phyloP scores from a whole-genome alignment of 2,797 vertebrate genomes.

The Cichlasoma orientale region DNA sequence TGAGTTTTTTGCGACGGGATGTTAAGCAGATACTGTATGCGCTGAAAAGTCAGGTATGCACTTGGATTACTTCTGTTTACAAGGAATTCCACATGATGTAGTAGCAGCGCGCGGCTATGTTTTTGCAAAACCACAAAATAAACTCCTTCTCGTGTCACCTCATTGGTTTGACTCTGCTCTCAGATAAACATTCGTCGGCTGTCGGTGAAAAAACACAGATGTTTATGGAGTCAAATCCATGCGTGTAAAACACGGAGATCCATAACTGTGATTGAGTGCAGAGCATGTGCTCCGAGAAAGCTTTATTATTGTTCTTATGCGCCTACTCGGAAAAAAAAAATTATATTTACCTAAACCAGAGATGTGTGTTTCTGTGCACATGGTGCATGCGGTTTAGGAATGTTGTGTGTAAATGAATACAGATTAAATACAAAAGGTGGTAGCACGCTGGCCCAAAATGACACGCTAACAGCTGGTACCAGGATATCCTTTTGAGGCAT shows the following conservation, averaged over 20 bases:
- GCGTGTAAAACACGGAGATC: conserved; percentile 43
- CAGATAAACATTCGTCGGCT: conserved; percentile 10
- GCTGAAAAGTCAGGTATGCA: conserved; percentile 44
- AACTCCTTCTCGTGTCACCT: conserved; percentile 30
- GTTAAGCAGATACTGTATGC: conserved; percentile 23
- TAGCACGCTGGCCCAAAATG: not conserved
- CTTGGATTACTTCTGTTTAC: conserved; percentile 51
- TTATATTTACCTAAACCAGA: conserved; percentile 2
- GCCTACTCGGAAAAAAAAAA: conserved; percentile 9
- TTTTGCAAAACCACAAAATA: conserved; percentile 43
- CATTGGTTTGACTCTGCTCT: conserved; percentile 3
- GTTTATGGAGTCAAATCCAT: conserved; percentile 51
- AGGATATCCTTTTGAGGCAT: conserved; percentile 20
- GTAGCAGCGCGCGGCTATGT: conserved; percentile 13
- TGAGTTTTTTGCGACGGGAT: not conserved
- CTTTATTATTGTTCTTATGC: conserved; percentile 27
- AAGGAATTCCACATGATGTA: conserved; percentile 53
- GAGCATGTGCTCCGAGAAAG: not conserved
- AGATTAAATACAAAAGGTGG: not conserved
- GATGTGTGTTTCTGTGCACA: conserved; percentile 7
- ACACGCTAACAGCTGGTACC: conserved; percentile 11
- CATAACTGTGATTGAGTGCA: conserved; percentile 41
- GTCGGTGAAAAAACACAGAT: conserved; percentile 54
- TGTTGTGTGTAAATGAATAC: not conserved
- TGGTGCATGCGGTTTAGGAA: not conserved